Evolutionary conservation across 2,113 vertebrate species (phyloP), one percentile per base, ranked within the genome.

Genomic region (Leuciscus idus): DNA sequence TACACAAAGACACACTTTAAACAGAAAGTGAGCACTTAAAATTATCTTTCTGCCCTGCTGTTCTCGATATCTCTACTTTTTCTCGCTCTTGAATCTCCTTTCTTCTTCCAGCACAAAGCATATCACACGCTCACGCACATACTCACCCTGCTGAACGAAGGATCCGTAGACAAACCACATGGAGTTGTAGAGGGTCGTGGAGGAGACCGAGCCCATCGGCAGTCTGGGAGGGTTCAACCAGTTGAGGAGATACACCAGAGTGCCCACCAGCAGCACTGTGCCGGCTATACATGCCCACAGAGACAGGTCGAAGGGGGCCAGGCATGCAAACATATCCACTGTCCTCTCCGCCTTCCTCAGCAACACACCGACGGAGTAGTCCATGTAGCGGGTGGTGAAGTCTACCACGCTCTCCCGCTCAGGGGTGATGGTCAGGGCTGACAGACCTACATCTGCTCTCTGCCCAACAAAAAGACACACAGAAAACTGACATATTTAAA

Each of bases 101-200:
- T 83, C 23, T 59, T 59, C 81, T 26, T 21, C 9, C 78, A 68
- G 26, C 61, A 59, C 50, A 73, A n/a, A 55, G 72, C n/a, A 66
- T 15, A n/a, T 86, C 88, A 86, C 26, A 55, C 61, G 66, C 48
- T 74, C 46, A 36, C 11, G 33, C 21, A 55, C 48, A 52, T 28
- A 86, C 95, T 96, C 95, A 99, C 98, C 98, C 97, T 99, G 98
- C 13, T 99, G 98, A 43, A 99, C 97, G 86, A 99, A 99, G 84
- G 98, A 99, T 90, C 98, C 98, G 0, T 99, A 99, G 84, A 99
- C 98, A 77, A 99, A 98, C 98, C 98, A 99, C 98, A 99, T 99
- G 93, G 98, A 99, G 91, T 99, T 99, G 93, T 99, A 99, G 84
- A 99, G 96, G 0, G 98, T 99, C 23, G 97, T 99, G 6, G 98